Conservation (phyloP, 2,797 vertebrate genomes). For the Lutjanus campechanus region DNA sequence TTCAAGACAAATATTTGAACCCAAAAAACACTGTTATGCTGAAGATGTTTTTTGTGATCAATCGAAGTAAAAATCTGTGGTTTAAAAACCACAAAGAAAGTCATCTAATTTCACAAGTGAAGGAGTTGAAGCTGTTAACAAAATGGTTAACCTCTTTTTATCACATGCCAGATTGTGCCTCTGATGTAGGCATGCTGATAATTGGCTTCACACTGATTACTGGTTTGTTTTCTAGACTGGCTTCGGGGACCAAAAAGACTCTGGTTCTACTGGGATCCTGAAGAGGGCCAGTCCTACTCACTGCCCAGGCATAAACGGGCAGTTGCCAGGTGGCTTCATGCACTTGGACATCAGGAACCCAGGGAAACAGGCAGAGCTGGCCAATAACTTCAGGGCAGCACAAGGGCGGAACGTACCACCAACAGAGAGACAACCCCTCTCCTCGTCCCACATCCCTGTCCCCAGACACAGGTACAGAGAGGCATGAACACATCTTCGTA, state of each 20-base stretch:
- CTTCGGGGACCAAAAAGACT: slow-evolving; percentile 78
- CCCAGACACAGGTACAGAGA: slow-evolving; percentile 86
- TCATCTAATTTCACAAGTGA: not conserved
- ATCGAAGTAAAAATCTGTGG: not conserved
- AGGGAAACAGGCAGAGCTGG: slow-evolving; percentile 77
- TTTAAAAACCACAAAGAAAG: not conserved
- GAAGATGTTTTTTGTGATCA: not conserved
- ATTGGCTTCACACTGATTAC: slow-evolving; percentile 15
- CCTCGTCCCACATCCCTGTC: slow-evolving; percentile 87
- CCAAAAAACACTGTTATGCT: not conserved
- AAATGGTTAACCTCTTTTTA: not conserved
- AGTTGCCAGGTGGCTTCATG: slow-evolving; percentile 80
- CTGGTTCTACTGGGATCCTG: slow-evolving; percentile 73
- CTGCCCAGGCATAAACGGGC: slow-evolving; percentile 77
- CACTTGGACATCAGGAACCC: slow-evolving; percentile 82
- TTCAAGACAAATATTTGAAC: not conserved
- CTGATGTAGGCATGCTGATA: not conserved
- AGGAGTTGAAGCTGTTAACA: not conserved
- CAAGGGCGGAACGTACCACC: slow-evolving; percentile 66
- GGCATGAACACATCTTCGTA: not conserved
- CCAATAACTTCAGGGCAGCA: slow-evolving; percentile 70
- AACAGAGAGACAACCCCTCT: slow-evolving; percentile 70
- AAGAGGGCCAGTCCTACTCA: slow-evolving; percentile 84
- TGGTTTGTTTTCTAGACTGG: slow-evolving; percentile 68
- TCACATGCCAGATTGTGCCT: not conserved